Evolutionary conservation across 2,113 vertebrate genomes (phyloP), one percentile per base, ranked within the genome.

Genomic region (Poeciliopsis retropinna): DNA sequence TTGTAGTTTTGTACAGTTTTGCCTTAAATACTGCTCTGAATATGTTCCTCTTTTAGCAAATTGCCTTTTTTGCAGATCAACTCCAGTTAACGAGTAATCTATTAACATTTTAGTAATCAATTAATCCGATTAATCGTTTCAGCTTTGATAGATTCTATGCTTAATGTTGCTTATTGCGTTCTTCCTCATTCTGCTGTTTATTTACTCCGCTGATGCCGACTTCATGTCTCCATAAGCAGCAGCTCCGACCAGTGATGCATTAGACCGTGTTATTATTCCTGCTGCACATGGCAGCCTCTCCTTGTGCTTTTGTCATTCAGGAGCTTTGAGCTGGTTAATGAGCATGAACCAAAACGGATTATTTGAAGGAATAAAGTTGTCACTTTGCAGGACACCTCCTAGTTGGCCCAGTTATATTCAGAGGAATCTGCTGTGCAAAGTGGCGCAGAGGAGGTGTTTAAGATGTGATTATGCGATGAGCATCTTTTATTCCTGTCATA

Each of bases 261-360:
- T 32, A 69, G 78, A 60, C 54, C 5, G 72, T 41, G 72, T 79
- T 81, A 90, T 91, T 88, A 89, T 80, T 66, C 31, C 72, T 73
- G 39, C 51, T 86, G 70, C 72, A 65, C 76, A 67, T 27, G 71
- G 70, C 84, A 82, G 70, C 70, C 79, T 80, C 73, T 82, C 4
- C 32, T 70, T 75, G 39, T 73, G 80, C 66, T 70, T 67, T 70
- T 11, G 3, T 72, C 69, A 13, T 74, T 27, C 41, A 17, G 41
- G 64, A 75, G 67, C 75, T 81, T 72, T 61, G 32, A 31, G 60
- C 19, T 34, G 47, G 22, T 73, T 87, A 78, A 89, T 90, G 72
- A 79, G 47, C 67, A 57, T 86, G 67, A 85, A 67, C 73, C 81
- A 0, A 84, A 85, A 70, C 41, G 63, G 67, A 89, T 82, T 70